Base-by-base conservation (phyloP, 2,888 invertebrate species). In the Linnaemya vulpina region DNA sequence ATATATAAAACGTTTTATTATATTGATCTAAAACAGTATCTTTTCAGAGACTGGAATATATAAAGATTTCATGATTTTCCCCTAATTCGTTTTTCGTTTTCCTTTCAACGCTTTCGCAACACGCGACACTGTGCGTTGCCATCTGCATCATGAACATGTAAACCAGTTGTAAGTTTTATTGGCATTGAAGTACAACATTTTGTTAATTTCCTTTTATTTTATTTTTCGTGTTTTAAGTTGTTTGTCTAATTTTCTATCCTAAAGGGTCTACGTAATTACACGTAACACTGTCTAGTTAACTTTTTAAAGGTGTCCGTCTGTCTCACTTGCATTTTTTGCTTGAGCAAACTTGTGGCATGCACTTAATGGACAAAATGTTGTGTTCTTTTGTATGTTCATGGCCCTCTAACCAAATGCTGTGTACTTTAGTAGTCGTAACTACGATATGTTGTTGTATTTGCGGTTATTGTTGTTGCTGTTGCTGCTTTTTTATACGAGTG, bases 191-290 rank as follows among this genome's bases (percentile, higher is more conserved):
- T 25, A 65, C 11, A n/a, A 60, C 67, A 22, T 65, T 67, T 46
- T 46, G 10, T 40, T 67, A 11, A 20, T 7, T 55, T 35, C 38
- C 30, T 55, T 58, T 60, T 67, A 49, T 25, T 65, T 58, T 53
- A 15, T 55, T 55, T 79, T 35, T 38, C 17, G 13, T 58, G 30
- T 65, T 80, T 80, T 25, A 22, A 77, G 77, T 77, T 77, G 77
- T 81, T 81, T 84, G 68, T 81, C 84, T 81, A 84, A 84, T 81
- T 77, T 74, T 74, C n/a, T 77, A 8, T 46, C 70, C 78, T 67
- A 40, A 68, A 85, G 73, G 79, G 35, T 51, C 38, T 75, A 70
- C 43, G 40, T 76, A 82, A 76, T 76, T 70, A 70, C 70, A 82
- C 70, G 58, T 70, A 71, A 71, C 62, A 73, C 25, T 58, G 55